Base-by-base conservation (phyloP, 2,797 vertebrate genomes). In the Sebastiscus tertius region DNA sequence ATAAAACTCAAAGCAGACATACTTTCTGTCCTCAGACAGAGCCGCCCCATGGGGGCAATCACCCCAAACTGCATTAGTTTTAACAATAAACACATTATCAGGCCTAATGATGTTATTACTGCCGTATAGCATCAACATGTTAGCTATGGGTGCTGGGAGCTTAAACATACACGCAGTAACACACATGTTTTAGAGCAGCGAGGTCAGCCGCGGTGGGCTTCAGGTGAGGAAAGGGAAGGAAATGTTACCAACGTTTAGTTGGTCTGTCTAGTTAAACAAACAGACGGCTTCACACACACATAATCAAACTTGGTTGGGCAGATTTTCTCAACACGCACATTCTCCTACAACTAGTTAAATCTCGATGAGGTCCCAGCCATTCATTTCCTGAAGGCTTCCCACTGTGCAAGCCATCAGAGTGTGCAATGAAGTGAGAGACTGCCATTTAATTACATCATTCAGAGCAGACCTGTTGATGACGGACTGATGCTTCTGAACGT, bases 1-100 rank as follows among this genome's bases (percentile, higher is more conserved):
- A 26, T 69, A 71, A 12, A 81, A 74, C 33, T 80, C 52, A 55
- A 75, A 62, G 20, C 68, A 69, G 73, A 61, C 31, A 77, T 33
- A 49, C 72, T 54, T 80, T 73, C 49, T 58, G 52, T 70, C 26
- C 29, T n/a, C 12, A 71, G 72, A 75, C 8, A 14, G 68, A 77
- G 70, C 6, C 3, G 56, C 77, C 87, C 81, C 71, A 8, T 2
- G 67, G 75, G 85, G 52, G 27, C 66, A 46, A 69, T 73, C 14
- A 31, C 69, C 49, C 56, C 54, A 20, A 80, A 90, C 84, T 61
- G 72, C 79, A 89, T 93, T 89, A 86, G 80, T 81, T 90, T 87
- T 46, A 83, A 93, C 88, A 94, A 94, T 92, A 94, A 95, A 94
- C 93, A 95, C 82, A 93, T 92, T 90, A 92, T 83, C 71, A 69